These are phyloP conservation scores for Rhynchotus rufescens DNA, from an alignment of 2,797 vertebrate species.

Conservation along the genomic window DNA sequence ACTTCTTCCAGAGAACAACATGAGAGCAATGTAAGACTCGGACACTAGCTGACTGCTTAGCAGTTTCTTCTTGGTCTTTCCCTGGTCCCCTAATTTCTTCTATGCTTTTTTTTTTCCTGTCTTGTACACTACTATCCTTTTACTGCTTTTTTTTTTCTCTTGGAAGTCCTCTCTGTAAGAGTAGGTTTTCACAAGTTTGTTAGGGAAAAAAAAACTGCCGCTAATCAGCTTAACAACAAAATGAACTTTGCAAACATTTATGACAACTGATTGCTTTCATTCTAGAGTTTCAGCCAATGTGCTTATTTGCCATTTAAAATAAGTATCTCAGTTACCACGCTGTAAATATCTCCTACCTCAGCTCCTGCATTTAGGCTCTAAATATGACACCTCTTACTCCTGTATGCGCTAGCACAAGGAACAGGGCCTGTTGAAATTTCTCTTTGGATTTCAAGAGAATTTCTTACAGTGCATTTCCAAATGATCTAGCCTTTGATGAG, in stretches of 20 bases:
- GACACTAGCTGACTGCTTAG: neutral
- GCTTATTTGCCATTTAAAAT: slow-evolving; percentile 71
- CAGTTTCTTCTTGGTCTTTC: neutral
- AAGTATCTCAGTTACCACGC: slow-evolving; percentile 68
- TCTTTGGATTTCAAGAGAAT: slow-evolving; percentile 35
- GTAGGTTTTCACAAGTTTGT: neutral
- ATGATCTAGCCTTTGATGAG: neutral
- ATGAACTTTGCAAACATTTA: slow-evolving; percentile 36
- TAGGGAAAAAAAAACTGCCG: neutral
- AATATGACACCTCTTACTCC: slow-evolving; percentile 71
- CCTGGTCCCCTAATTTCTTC: neutral
- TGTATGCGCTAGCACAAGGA: slow-evolving; percentile 20
- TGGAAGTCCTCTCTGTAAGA: neutral
- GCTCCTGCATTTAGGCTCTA: slow-evolving; percentile 69
- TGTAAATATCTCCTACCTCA: slow-evolving; percentile 67
- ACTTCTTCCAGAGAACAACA: slow-evolving; percentile 94
- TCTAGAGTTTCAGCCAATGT: slow-evolving; percentile 59
- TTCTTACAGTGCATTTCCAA: slow-evolving; percentile 37
- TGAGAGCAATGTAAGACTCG: slow-evolving; percentile 94
- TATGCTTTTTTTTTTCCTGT: neutral
- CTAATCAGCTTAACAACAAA: slow-evolving; percentile 22
- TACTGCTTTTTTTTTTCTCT: neutral
- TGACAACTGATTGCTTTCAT: slow-evolving; percentile 50
- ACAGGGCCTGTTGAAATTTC: slow-evolving; percentile 50
- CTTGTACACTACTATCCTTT: neutral